Evolutionary conservation across 2,113 vertebrate genomes (phyloP).

Genomic region (Marmota monax): DNA sequence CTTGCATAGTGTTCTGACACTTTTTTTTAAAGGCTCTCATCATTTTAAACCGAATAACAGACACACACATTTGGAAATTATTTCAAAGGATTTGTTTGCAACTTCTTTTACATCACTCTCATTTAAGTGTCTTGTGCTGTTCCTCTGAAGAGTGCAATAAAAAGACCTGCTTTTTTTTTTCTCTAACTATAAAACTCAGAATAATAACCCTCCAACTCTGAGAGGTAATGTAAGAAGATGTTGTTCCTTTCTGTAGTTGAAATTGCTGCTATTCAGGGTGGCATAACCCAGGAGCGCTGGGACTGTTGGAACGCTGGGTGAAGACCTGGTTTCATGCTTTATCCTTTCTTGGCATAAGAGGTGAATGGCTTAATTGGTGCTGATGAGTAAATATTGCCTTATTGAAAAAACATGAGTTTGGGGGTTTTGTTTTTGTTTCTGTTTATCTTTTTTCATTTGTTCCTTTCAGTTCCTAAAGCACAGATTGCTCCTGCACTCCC

Average conservation of each 20-base stretch:
- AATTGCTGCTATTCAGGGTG: not conserved
- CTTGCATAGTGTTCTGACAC: not conserved
- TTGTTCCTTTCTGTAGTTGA: not conserved
- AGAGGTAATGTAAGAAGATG: not conserved
- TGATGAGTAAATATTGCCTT: not conserved
- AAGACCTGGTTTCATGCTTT: not conserved
- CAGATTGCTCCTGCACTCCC: not conserved
- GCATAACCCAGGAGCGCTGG: not conserved
- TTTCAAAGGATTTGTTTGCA: not conserved
- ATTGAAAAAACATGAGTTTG: constrained; percentile 27
- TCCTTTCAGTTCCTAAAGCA: not conserved
- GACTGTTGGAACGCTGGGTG: not conserved
- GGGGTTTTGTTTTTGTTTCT: not conserved
- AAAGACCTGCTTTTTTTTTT: not conserved
- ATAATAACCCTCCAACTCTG: not conserved
- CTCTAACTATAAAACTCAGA: not conserved
- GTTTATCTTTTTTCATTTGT: not conserved
- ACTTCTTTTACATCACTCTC: not conserved
- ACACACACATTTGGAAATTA: not conserved
- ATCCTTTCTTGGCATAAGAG: not conserved
- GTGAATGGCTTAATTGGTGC: not conserved
- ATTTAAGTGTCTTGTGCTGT: not conserved
- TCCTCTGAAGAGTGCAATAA: not conserved
- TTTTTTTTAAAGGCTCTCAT: not conserved
- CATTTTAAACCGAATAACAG: not conserved